phyloP scores from a whole-genome alignment of 2,888 invertebrate genomes.

The Automeris io region DNA sequence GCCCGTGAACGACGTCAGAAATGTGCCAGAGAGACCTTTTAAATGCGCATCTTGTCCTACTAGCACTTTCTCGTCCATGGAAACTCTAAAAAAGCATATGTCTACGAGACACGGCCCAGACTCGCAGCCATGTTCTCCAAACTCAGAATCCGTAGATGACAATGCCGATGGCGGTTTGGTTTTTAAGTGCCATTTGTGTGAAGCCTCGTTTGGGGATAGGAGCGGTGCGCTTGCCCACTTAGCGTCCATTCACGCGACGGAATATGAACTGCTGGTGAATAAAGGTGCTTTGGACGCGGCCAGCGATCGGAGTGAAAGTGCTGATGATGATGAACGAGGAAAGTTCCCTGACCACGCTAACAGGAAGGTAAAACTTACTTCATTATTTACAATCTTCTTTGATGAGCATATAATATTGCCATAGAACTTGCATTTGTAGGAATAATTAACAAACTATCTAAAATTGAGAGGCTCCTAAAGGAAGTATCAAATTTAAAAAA shows the following conservation, averaged over 20 bases:
- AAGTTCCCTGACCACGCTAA: conserved; percentile 92
- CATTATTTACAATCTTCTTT: not conserved
- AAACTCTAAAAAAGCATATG: conserved; percentile 87
- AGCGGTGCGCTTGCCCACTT: conserved; percentile 90
- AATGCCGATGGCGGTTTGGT: conserved; percentile 80
- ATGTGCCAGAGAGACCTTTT: conserved; percentile 86
- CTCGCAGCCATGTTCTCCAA: conserved; percentile 58
- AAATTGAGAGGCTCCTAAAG: too few relatives aligned
- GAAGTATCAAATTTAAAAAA: too few relatives aligned
- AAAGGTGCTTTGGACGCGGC: conserved; percentile 83
- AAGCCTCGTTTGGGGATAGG: conserved; percentile 88
- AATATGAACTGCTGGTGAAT: conserved; percentile 88
- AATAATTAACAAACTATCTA: too few relatives aligned
- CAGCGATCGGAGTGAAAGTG: conserved; percentile 81
- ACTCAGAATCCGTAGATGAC: conserved; percentile 44
- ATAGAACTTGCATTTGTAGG: too few relatives aligned
- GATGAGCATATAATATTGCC: too few relatives aligned
- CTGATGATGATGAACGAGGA: conserved; percentile 82
- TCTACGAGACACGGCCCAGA: conserved; percentile 81
- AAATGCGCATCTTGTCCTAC: conserved; percentile 89
- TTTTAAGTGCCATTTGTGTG: conserved; percentile 96
- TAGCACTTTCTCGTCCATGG: conserved; percentile 87
- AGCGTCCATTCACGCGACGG: conserved; percentile 83
- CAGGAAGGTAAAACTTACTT: conserved; percentile 80
- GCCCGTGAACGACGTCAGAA: conserved; percentile 64